These are phyloP conservation scores for Rhinatrema bivittatum DNA, from an alignment of 2,797 vertebrate species.

Conservation along the genomic window DNA sequence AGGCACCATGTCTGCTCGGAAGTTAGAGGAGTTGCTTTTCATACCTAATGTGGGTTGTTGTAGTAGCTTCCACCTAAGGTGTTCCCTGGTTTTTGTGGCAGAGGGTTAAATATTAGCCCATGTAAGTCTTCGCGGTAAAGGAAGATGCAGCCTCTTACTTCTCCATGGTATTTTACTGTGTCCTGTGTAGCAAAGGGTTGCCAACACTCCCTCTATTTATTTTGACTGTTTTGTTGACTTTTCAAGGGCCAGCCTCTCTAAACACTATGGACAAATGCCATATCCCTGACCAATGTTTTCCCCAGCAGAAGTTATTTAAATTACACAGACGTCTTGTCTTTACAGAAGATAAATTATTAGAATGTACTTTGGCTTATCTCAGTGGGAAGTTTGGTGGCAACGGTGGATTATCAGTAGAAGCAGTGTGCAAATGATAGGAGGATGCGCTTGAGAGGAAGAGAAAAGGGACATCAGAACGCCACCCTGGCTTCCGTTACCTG, in stretches of 20 bases:
- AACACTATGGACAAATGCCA: not conserved
- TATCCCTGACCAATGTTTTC: not conserved
- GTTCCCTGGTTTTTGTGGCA: not conserved
- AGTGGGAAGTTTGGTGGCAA: too few relatives aligned
- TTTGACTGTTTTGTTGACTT: not conserved
- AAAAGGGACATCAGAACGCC: too few relatives aligned
- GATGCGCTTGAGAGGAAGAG: too few relatives aligned
- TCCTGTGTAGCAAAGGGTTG: not conserved
- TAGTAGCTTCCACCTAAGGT: not conserved
- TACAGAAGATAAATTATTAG: not conserved
- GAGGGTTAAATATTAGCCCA: not conserved
- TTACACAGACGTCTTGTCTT: not conserved
- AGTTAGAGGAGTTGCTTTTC: not conserved
- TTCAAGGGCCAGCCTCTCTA: not conserved
- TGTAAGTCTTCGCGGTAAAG: not conserved
- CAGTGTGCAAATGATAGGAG: too few relatives aligned
- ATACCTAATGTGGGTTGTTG: not conserved
- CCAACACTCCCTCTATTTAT: not conserved
- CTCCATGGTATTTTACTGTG: not conserved
- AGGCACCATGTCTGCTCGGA: too few relatives aligned
- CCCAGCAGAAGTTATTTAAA: too few relatives aligned
- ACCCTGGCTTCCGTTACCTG: too few relatives aligned
- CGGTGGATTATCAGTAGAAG: too few relatives aligned
- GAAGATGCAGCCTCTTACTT: not conserved
- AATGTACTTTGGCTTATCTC: not conserved